Evolutionary conservation across 1,140 invertebrate genomes (phyloP).

Genomic region (Achatina immaculata): DNA sequence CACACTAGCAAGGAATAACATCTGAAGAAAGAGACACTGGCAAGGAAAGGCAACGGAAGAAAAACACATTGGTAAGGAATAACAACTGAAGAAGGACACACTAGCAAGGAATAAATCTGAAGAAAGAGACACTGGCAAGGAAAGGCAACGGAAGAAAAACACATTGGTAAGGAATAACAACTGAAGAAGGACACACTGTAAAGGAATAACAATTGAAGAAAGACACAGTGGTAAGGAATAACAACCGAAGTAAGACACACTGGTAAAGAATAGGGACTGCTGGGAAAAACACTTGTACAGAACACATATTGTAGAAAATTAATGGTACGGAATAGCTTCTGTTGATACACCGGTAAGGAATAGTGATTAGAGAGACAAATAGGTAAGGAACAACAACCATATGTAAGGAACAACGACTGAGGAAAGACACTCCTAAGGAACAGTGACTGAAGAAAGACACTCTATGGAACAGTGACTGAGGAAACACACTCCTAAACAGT

Average conservation of each 20-base stretch:
- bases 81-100: neutral
- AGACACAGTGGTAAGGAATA: neutral
- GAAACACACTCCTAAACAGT: too few species aligned
- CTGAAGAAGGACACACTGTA: neutral
- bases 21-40: neutral
- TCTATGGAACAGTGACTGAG: too few species aligned
- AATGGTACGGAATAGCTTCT: too few species aligned
- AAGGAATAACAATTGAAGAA: neutral
- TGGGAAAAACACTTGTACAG: neutral
- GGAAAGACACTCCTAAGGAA: too few species aligned
- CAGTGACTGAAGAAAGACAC: too few species aligned
- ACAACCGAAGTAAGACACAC: neutral
- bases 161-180: neutral
- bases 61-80: neutral
- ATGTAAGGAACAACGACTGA: too few species aligned
- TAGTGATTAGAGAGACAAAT: too few species aligned
- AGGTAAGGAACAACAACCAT: too few species aligned
- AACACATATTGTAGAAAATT: neutral
- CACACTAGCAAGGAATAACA: neutral
- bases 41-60: neutral
- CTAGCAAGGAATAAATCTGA: neutral
- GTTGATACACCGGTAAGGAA: too few species aligned
- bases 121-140: neutral
- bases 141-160: neutral
- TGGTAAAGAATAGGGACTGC: neutral